Base-by-base conservation (phyloP, 2,888 invertebrate species). In the Chaitophorus viminalis region DNA sequence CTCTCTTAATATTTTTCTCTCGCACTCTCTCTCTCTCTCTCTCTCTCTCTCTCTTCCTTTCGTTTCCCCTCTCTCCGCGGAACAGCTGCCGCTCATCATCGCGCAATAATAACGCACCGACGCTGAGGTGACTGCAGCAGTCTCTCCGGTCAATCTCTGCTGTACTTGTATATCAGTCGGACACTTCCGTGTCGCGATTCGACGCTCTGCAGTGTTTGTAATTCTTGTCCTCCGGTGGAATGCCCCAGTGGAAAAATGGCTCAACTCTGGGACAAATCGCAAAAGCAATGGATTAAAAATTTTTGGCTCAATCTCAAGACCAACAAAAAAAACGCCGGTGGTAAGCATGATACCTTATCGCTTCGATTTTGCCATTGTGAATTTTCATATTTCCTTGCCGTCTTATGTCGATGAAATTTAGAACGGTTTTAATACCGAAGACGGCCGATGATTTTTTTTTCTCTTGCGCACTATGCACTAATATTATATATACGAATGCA, bases 261-360 rank as follows among this genome's bases (percentile, higher is more conserved):
- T 36, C 89, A 90, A 83, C 89, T 90, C 79, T 90, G 90, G 89
- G 90, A 90, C 84, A 90, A 90, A 89, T 89, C 91, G 77, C 91
- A 91, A 90, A 92, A 92, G 90, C 92, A 92, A 90, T 93, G 93
- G 93, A 92, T 93, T 90, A 93, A 92, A 90, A 92, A 92, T 91
- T 91, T 92, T 77, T 91, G 92, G 76, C 91, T 91, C 78, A 92
- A 90, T 70, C 90, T 88, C 25, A 81, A 90, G 82, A 90, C 91
- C 91, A 82, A 31, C 81, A 87, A 87, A 46, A 79, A 79, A 29
- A 79, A 78, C 78, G 60, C 78, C 74, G 72, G 72, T 18, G 87
- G 87, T 87, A 81, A 87, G 92, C 91, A 46, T 92, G 92, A 89
- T 90, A 91, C 88, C 89, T 89, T 89, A 89, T 89, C 88, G 85